Evolutionary conservation across 2,888 invertebrate species (phyloP).

Genomic region (Phyto melanocephala): DNA sequence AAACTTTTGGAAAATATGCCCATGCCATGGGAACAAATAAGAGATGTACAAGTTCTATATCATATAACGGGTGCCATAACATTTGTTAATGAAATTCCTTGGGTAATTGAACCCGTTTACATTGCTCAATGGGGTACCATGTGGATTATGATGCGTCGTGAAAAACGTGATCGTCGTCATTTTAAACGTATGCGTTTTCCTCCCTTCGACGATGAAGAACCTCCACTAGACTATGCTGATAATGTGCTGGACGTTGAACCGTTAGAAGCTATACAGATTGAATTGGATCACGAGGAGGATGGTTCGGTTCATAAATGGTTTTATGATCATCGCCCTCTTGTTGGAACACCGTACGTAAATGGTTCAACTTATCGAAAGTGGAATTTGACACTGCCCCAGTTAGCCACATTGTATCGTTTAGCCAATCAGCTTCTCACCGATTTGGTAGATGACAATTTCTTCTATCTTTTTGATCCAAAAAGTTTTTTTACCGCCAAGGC

Average conservation of each 20-base stretch:
- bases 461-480: constrained; percentile 99
- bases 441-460: constrained; percentile 98
- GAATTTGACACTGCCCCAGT: constrained; percentile 96
- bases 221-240: constrained; percentile 99
- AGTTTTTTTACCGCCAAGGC: constrained; percentile 99
- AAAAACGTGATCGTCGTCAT: constrained; percentile 98
- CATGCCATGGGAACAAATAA: constrained; percentile 99
- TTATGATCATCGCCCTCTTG: constrained; percentile 97
- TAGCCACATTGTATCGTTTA: constrained; percentile 97
- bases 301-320: constrained; percentile 96
- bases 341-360: constrained; percentile 95
- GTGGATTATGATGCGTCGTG: constrained; percentile 99
- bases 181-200: constrained; percentile 99
- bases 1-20: constrained; percentile 99
- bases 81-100: constrained; percentile 99
- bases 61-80: constrained; percentile 99
- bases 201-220: constrained; percentile 99
- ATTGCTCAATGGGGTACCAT: constrained; percentile 99
- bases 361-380: constrained; percentile 98
- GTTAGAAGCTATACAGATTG: constrained; percentile 98
- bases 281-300: constrained; percentile 97
- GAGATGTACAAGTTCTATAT: constrained; percentile 98
- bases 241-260: constrained; percentile 99
- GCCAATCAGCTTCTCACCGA: constrained; percentile 99
- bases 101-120: constrained; percentile 99